Evolutionary conservation across 2,113 vertebrate genomes (phyloP).

Genomic region (Myotis brandtii): DNA sequence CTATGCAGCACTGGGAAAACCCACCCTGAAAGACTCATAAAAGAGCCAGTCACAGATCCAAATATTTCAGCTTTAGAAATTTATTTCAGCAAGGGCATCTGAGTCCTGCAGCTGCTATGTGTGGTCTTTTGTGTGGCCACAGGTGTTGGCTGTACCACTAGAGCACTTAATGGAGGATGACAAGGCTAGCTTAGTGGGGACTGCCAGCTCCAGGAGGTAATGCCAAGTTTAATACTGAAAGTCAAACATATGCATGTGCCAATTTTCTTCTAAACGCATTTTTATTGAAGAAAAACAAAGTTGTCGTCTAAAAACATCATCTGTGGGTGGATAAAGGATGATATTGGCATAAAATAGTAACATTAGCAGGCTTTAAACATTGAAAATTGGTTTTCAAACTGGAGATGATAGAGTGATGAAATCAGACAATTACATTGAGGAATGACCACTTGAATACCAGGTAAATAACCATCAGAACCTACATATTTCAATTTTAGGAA

Average conservation of each 20-base stretch:
- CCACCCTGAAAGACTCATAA: slow-evolving; percentile 80
- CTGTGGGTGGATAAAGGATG: slow-evolving; percentile 70
- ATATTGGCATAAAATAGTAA: slow-evolving; percentile 37
- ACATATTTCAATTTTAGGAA: neutral
- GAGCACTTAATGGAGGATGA: slow-evolving; percentile 78
- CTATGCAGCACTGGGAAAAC: slow-evolving; percentile 40
- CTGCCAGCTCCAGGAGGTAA: slow-evolving; percentile 84
- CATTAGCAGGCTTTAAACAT: slow-evolving; percentile 11
- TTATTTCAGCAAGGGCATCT: slow-evolving; percentile 83
- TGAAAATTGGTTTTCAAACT: slow-evolving; percentile 41
- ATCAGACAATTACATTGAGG: neutral
- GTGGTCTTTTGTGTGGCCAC: slow-evolving; percentile 86
- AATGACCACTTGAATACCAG: slow-evolving; percentile 3
- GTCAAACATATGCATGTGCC: slow-evolving; percentile 84
- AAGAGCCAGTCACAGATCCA: slow-evolving; percentile 81
- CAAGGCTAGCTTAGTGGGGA: slow-evolving; percentile 84
- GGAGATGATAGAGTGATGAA: neutral
- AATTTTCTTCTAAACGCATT: slow-evolving; percentile 85
- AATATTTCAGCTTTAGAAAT: slow-evolving; percentile 87
- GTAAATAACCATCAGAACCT: neutral
- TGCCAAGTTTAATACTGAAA: slow-evolving; percentile 86
- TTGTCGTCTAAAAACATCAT: slow-evolving; percentile 81
- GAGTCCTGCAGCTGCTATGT: slow-evolving; percentile 86
- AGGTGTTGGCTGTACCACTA: slow-evolving; percentile 85
- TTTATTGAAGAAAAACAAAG: slow-evolving; percentile 86